Evolutionary conservation across 2,797 vertebrate genomes (phyloP), one percentile per base, ranked within the genome.

Genomic region (Sarcoramphus papa): DNA sequence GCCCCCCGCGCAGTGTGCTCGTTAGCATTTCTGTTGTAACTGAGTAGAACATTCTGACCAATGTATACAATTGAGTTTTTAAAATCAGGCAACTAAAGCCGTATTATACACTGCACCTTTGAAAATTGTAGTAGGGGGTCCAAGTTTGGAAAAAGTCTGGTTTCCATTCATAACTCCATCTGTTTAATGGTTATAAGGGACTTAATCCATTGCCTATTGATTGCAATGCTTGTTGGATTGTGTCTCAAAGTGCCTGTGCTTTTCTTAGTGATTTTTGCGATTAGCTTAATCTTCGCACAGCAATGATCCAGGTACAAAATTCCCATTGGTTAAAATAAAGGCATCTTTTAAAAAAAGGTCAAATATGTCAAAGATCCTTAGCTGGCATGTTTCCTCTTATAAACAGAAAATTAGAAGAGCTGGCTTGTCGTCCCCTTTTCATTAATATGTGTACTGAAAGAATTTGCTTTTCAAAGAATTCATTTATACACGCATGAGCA

Each of bases 381-480:
- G 24, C n/a, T 92, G 64, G 10, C 14, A 23, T 47, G 12, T 74
- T 91, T 80, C 15, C 19, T 47, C 25, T 53, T 62, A 24, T 3
- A 68, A 82, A 68, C 3, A 62, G 53, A 63, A 67, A 88, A 81
- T 76, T 43, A 76, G 22, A 83, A 68, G n/a, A 28, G 35, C 63
- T 84, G 70, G 51, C 43, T 53, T 56, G 15, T 35, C 25, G 4
- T n/a, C 25, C 35, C n/a, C 30, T 74, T 83, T 93, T 80, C 28
- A 40, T 84, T 93, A 90, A 21, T 64, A 12, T 9, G 15, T 53
- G 21, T 67, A 33, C 24, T 70, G 50, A 63, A 83, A 28, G 63
- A 72, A 33, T 80, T 80, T 83, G 33, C 33, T 64, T 88, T 91
- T 88, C 87, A 90, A 91, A 85, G 9, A 56, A 22, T 78, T 86